These are phyloP conservation scores for Pelecanus crispus DNA, from an alignment of 2,113 vertebrate species.

Conservation along the genomic window DNA sequence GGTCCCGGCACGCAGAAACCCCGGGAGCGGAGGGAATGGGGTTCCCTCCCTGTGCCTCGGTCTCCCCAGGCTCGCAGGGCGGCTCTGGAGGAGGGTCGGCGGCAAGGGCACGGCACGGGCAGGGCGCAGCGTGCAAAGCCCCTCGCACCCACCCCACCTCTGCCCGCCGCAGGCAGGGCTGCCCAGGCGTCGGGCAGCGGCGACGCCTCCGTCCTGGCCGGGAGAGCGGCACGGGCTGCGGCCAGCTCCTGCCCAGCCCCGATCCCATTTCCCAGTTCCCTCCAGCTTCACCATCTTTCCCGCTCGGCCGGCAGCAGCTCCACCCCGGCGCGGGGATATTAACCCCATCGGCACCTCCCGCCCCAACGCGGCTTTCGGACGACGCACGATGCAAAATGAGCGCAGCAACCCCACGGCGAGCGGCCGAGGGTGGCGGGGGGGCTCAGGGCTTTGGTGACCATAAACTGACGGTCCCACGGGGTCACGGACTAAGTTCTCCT, in stretches of 20 bases:
- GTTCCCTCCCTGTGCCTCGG: neutral
- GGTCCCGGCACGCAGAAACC: neutral
- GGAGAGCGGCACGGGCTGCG: neutral
- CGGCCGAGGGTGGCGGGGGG: neutral
- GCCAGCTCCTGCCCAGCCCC: neutral
- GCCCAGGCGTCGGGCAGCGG: too few species aligned
- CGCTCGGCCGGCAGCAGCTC: neutral
- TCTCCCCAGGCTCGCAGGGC: neutral
- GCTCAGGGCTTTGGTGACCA: neutral
- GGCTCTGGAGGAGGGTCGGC: neutral
- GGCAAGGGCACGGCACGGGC: neutral
- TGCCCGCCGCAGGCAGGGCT: neutral
- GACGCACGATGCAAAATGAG: neutral
- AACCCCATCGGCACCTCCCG: neutral
- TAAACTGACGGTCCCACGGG: neutral
- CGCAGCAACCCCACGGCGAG: neutral
- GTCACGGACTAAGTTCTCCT: neutral
- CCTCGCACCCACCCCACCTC: neutral
- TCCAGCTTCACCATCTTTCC: neutral
- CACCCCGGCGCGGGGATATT: neutral
- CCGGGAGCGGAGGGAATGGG: neutral
- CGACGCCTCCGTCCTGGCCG: neutral
- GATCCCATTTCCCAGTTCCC: neutral
- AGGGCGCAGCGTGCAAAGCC: neutral
- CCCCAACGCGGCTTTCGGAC: rapidly evolving